Conservation (phyloP, 2,888 invertebrate species). For the Tribolium freemani region DNA sequence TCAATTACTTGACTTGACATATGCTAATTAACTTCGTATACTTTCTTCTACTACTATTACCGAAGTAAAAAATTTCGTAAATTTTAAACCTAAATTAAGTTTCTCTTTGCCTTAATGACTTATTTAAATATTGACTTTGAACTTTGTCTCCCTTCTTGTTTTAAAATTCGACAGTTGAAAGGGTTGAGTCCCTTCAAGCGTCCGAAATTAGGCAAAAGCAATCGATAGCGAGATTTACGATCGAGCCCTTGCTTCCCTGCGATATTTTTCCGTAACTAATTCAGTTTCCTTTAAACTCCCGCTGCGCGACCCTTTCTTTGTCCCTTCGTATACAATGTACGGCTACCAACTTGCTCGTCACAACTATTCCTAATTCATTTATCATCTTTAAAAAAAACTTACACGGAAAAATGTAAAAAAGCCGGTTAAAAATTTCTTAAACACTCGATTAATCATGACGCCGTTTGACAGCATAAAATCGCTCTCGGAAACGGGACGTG, state of each 20-base stretch:
- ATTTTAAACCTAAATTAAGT: background rate
- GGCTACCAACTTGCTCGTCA: slow-evolving; percentile 34
- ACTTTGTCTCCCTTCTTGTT: background rate
- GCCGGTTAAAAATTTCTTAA: slow-evolving; percentile 60
- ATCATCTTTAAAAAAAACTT: slow-evolving; percentile 43
- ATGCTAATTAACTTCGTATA: background rate
- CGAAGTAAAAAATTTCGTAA: background rate
- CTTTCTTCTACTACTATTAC: background rate
- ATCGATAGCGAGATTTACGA: slow-evolving; percentile 23
- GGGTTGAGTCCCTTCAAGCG: slow-evolving; percentile 9
- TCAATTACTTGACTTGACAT: background rate
- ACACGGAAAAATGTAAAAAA: slow-evolving; percentile 57
- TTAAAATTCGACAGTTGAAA: background rate
- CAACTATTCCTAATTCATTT: slow-evolving; percentile 44
- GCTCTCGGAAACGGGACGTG: slow-evolving; percentile 13
- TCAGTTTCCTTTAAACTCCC: slow-evolving; percentile 36
- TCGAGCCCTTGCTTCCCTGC: background rate
- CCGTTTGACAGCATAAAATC: slow-evolving; percentile 41
- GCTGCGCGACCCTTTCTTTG: slow-evolving; percentile 38
- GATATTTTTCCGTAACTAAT: slow-evolving; percentile 24
- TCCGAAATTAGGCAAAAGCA: slow-evolving; percentile 14
- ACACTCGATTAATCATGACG: slow-evolving; percentile 40
- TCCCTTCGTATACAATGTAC: slow-evolving; percentile 16
- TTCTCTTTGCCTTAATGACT: background rate
- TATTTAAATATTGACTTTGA: slow-evolving; percentile 20